These are phyloP conservation scores for Torymus auratus DNA, from an alignment of 2,888 invertebrate genomes.

Conservation along the genomic window DNA sequence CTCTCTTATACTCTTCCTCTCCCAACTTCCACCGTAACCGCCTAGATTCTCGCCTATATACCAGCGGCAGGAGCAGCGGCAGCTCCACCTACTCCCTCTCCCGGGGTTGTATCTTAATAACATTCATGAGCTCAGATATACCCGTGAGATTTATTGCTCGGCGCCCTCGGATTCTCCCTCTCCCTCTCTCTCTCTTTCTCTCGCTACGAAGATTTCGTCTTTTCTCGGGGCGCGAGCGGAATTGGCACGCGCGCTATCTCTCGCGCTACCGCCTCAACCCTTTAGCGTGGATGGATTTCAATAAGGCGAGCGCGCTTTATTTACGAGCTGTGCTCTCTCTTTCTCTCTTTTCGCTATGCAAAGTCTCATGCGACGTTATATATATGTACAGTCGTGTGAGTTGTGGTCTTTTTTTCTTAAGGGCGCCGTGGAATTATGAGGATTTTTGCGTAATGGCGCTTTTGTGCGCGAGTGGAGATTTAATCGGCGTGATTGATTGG, in stretches of 20 bases:
- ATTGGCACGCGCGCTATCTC: conserved; percentile 57
- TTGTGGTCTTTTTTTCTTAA: neutral
- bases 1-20: too few species aligned
- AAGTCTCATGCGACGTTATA: neutral
- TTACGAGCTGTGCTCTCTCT: too few species aligned
- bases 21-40: neutral
- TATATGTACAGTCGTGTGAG: neutral
- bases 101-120: conserved; percentile 76
- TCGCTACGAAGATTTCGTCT: conserved; percentile 39
- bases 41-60: conserved; percentile 1
- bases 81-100: neutral
- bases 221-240: conserved; percentile 42
- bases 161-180: conserved; percentile 50
- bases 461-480: too few species aligned
- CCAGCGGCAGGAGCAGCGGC: neutral
- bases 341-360: neutral
- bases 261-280: conserved; percentile 42
- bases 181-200: conserved; percentile 17
- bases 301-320: conserved; percentile 54
- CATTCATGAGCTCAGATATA: conserved; percentile 78
- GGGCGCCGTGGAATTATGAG: neutral
- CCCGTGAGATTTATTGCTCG: conserved; percentile 75
- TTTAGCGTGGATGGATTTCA: conserved; percentile 54
- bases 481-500: too few species aligned
- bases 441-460: neutral